Conservation (phyloP, 2,113 vertebrate genomes). For the Lipophrys pholis region DNA sequence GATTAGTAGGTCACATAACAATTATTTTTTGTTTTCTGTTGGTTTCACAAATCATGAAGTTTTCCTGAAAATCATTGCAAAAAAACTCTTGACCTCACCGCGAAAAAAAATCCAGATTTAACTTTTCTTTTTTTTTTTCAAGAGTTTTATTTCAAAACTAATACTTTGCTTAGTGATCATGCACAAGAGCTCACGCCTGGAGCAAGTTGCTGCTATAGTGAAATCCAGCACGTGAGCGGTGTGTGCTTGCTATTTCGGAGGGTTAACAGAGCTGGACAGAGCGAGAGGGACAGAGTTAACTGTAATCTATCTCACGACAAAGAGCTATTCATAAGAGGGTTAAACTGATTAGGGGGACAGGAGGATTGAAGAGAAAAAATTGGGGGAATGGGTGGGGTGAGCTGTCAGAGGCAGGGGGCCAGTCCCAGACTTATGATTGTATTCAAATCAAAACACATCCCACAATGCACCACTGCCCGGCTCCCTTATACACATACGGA, state of each 20-base stretch:
- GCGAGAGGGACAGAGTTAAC: conserved; percentile 80
- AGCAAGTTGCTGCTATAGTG: conserved; percentile 31
- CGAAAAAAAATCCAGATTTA: neutral
- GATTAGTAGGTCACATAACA: too few relatives aligned
- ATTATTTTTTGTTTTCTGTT: too few relatives aligned
- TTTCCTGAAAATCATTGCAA: neutral
- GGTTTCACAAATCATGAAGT: too few relatives aligned
- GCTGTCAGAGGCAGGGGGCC: conserved; percentile 65
- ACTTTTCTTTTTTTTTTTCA: too few relatives aligned
- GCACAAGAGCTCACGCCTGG: neutral
- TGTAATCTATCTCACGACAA: conserved; percentile 86
- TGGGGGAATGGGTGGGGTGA: conserved; percentile 69
- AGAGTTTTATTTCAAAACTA: conserved; percentile 20
- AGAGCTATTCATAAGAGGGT: conserved; percentile 87
- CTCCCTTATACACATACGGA: conserved; percentile 75
- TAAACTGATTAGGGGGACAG: conserved; percentile 84
- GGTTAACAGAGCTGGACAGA: conserved; percentile 67
- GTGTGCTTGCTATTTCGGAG: conserved; percentile 44
- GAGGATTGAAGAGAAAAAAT: conserved; percentile 82
- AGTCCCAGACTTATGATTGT: conserved; percentile 82
- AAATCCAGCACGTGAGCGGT: conserved; percentile 57
- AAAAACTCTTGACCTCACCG: neutral
- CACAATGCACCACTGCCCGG: conserved; percentile 81
- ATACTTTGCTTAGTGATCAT: conserved; percentile 10
- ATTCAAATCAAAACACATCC: conserved; percentile 88